These are phyloP conservation scores for Urosaurus nigricauda DNA, from an alignment of 2,797 vertebrate species.

Conservation along the genomic window DNA sequence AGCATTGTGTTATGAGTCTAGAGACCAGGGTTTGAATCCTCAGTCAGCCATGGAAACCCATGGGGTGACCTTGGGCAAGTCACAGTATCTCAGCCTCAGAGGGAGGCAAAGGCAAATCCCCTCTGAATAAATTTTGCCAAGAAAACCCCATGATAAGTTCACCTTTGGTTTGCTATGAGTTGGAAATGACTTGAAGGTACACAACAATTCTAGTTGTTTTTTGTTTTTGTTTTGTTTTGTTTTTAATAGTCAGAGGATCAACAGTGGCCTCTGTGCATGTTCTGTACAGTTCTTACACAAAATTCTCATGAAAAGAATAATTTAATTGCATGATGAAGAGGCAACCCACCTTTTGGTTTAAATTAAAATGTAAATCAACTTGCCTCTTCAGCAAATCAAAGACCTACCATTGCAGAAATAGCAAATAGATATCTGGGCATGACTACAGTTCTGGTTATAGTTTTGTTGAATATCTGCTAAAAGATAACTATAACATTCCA, in stretches of 20 bases:
- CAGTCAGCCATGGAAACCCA: too few species aligned
- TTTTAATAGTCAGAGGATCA: background rate
- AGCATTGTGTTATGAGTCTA: too few species aligned
- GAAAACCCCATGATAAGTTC: too few species aligned
- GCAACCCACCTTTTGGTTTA: background rate
- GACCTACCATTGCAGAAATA: background rate
- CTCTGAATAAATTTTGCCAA: too few species aligned
- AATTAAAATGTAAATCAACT: background rate
- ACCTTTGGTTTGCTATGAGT: too few species aligned
- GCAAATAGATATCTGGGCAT: background rate
- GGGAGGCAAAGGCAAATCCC: too few species aligned
- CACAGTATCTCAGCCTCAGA: too few species aligned
- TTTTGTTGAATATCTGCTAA: background rate
- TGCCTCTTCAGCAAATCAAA: background rate
- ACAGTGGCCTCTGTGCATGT: background rate
- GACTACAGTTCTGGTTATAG: background rate
- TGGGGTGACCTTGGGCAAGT: too few species aligned
- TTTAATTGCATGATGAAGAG: background rate
- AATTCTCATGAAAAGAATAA: background rate
- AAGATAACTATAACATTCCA: background rate
- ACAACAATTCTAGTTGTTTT: background rate
- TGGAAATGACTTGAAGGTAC: too few species aligned
- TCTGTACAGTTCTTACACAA: background rate
- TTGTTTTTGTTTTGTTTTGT: too few species aligned
- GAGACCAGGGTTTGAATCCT: too few species aligned